These are phyloP conservation scores for Callipepla californica DNA, from an alignment of 2,113 vertebrate genomes.

Conservation along the genomic window DNA sequence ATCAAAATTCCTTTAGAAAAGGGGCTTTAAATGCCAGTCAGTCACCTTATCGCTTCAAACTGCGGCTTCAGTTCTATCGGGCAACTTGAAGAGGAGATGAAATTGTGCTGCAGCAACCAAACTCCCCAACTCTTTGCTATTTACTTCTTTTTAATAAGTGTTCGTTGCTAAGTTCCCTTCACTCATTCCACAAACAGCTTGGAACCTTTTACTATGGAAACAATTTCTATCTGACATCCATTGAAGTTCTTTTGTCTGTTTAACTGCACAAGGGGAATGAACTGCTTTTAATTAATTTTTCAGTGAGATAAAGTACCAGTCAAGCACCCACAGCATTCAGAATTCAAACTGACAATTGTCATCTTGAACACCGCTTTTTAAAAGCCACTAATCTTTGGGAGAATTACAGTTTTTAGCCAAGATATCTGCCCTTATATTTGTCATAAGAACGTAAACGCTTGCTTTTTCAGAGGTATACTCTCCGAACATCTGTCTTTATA, in stretches of 20 bases:
- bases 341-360: neutral
- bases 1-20: neutral
- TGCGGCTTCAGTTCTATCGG: neutral
- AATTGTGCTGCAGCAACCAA: neutral
- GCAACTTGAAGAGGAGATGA: neutral
- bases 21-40: neutral
- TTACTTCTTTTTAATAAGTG: neutral
- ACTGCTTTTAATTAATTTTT: constrained; percentile 6
- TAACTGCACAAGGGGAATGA: neutral
- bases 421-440: neutral
- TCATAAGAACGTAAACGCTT: neutral
- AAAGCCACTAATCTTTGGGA: neutral
- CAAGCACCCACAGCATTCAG: neutral
- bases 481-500: neutral
- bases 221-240: neutral
- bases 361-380: neutral
- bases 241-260: neutral
- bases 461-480: neutral
- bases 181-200: neutral
- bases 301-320: neutral
- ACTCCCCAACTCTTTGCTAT: neutral
- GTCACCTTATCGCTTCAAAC: neutral
- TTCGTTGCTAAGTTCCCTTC: neutral
- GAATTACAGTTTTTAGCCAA: neutral
- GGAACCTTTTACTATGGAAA: neutral